Conservation (phyloP, 2,888 invertebrate genomes). For the Sinotaia quadrata region DNA sequence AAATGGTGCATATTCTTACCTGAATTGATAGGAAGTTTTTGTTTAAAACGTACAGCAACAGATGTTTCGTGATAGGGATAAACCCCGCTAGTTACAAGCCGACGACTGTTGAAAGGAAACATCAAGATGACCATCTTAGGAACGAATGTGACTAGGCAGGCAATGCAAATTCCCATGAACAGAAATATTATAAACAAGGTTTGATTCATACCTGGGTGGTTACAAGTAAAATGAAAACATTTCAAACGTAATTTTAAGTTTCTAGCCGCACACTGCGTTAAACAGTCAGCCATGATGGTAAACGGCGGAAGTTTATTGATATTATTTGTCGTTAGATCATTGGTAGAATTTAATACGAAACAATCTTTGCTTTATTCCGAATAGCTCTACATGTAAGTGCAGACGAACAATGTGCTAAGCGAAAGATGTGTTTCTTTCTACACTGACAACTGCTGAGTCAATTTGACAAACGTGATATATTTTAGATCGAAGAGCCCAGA, state of each 20-base stretch:
- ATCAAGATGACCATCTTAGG: conserved; percentile 23
- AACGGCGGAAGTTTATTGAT: conserved; percentile 24
- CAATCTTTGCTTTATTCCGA: background rate
- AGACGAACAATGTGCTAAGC: background rate
- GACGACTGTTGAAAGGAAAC: conserved; percentile 12
- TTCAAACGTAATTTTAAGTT: conserved; percentile 11
- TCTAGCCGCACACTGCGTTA: conserved; percentile 22
- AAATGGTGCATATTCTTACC: conserved; percentile 30
- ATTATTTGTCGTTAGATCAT: background rate
- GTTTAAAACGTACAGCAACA: conserved; percentile 26
- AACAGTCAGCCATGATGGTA: conserved; percentile 33
- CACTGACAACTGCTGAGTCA: too few species aligned
- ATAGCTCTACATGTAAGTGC: background rate
- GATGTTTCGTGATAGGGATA: conserved; percentile 30
- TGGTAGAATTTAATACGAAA: background rate
- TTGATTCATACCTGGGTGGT: conserved; percentile 20
- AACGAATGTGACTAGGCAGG: conserved; percentile 28
- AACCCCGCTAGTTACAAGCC: background rate
- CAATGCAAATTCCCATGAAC: conserved; percentile 23
- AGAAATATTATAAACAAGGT: conserved; percentile 26
- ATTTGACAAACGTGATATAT: too few species aligned
- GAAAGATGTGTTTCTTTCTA: background rate
- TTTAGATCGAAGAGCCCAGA: too few species aligned
- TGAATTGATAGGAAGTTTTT: conserved; percentile 28
- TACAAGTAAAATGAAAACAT: conserved; percentile 9